Evolutionary conservation across 2,113 vertebrate genomes (phyloP), one percentile per base, ranked within the genome.

Genomic region (Syrmaticus mikado): DNA sequence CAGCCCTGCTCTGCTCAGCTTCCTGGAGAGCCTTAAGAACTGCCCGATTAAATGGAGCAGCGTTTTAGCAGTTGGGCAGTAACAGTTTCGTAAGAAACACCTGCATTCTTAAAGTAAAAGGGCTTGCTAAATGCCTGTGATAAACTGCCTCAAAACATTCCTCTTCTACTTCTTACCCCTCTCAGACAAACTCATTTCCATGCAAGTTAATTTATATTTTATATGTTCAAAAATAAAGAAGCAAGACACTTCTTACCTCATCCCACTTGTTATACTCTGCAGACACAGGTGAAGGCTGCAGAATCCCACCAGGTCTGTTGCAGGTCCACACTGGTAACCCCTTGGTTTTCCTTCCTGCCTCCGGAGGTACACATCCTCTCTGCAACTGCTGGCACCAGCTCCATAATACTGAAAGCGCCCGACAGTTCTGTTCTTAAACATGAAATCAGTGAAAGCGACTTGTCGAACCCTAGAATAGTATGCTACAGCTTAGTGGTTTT

Each of bases 321-420:
- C 16, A n/a, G 30, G 7, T 6, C 18, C 6, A 2, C 4, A 9
- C 11, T 36, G 30, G 16, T 60, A 27, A 21, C 12, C 8, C 21
- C 21, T 5, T 45, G 16, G 4, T 55, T 76, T 68, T 45, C 62
- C 52, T 10, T 58, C n/a, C 41, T 50, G 18, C 11, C 38, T 32
- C 20, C 41, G 67, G 65, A 52, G 66, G 25, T 21, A 70, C 30
- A n/a, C 25, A 6, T 13, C 46, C 13, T n/a, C 38, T 48, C 1
- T 0, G 20, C 30, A 17, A 0, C 0, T 20, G 58, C 62, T 46
- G 1, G 0, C 41, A 32, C 17, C 36, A 32, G 15, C 45, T 60
- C 73, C 34, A 5, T 34, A 41, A 61, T 48, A 70, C 16, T 28
- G 14, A 50, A n/a, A 45, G 24, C 10, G 36, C 25, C 11, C 11